A percentile compares a stretch with the other conserved stretches of the same genome.
Evolutionary conservation across 2,888 invertebrate genomes (phyloP).

Genomic region (Hydroisotoma schaefferi): DNA sequence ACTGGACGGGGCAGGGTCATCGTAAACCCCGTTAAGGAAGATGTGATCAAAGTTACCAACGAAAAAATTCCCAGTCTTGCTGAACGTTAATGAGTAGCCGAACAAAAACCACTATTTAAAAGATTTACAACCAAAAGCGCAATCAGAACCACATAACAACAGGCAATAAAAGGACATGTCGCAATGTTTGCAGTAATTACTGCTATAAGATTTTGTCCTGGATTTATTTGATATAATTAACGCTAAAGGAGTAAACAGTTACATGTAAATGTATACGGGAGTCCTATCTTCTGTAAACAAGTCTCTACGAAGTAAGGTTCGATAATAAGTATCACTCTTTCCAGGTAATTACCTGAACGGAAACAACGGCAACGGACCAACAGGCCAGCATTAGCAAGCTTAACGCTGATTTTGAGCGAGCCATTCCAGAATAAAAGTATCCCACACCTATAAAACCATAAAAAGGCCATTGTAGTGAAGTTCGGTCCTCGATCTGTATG

Average conservation of each 20-base stretch:
- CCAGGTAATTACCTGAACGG: conserved; percentile 27
- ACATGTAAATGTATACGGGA: background rate
- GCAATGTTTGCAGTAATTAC: too few species aligned
- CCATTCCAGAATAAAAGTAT: conserved; percentile 22
- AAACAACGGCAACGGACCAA: conserved; percentile 35
- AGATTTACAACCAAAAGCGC: too few species aligned
- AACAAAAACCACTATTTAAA: conserved; percentile 41
- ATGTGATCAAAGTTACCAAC: conserved; percentile 36
- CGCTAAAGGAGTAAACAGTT: background rate
- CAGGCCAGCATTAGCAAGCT: conserved; percentile 29
- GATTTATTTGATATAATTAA: too few species aligned
- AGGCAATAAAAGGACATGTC: background rate
- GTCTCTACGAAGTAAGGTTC: too few species aligned
- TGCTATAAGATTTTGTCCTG: too few species aligned
- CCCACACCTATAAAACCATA: conserved; percentile 11
- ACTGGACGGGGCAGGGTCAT: conserved; percentile 9
- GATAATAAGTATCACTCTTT: background rate
- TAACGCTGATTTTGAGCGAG: conserved; percentile 26
- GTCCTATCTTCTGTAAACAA: background rate
- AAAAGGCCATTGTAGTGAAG: conserved; percentile 3
- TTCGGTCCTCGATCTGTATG: background rate
- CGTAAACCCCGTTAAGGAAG: conserved; percentile 27
- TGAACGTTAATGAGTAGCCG: conserved; percentile 42
- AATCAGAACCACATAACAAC: too few species aligned
- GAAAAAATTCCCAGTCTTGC: conserved; percentile 21